Evolutionary conservation across 1,140 invertebrate genomes (phyloP), one percentile per base, ranked within the genome.

Genomic region (Drosophila mauritiana): DNA sequence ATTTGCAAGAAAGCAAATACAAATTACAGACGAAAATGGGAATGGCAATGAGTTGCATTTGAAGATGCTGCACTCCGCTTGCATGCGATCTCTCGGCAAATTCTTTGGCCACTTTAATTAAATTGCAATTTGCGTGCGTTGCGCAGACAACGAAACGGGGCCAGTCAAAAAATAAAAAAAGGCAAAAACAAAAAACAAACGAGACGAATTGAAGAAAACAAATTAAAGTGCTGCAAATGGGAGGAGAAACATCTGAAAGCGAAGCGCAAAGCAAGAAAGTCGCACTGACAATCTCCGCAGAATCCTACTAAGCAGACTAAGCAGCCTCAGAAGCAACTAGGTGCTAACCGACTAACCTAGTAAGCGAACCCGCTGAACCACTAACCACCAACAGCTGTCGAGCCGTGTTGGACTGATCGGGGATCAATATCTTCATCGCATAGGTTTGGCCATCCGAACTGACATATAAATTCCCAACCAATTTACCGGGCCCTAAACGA

Each of bases 341-440:
- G 73, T 58, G 75, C 80, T 88, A 88, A 89, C 84, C 84, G 84
- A 88, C 84, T 88, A 88, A 88, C 84, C 84, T 89, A 88, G 84
- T 88, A 88, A 88, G 59, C 77, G 83, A 88, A 89, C 84, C 62
- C 76, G 83, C 83, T 80, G 79, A 83, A 75, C 83, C 76, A 88
- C 76, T 83, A 79, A 57, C 70, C 15, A 12, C 7, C 40, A 84
- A 67, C 42, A 40, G 64, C 54, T 62, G 59, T 62, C 54, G 20
- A 22, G 36, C 4, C 15, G 13, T 27, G 12, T 11, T 27, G 11
- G 55, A 58, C 43, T 12, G n/a, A 70, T 70, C 67, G 20, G 36
- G 64, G 55, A 72, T 72, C 65, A 22, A 72, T 70, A 70, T 69
- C 63, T n/a, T n/a, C 48, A 17, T 37, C 22, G 20, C 45, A 15